Base-by-base conservation (phyloP, 2,797 vertebrate species). In the Agapornis canus region DNA sequence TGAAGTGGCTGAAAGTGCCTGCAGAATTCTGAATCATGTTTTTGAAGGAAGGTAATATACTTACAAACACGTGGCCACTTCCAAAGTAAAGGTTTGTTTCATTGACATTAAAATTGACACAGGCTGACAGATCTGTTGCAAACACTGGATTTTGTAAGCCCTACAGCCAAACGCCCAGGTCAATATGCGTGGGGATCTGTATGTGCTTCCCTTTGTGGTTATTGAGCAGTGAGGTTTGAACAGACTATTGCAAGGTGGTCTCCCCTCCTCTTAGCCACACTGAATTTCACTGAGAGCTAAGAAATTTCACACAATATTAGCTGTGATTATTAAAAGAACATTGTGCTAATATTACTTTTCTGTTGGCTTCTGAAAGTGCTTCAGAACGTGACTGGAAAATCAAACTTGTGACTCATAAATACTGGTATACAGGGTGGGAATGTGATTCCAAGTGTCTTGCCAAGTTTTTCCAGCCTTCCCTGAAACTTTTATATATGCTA, bases 1-100 rank as follows among this genome's bases (percentile, higher is more conserved):
- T 6, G 98, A 99, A 81, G 98, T 99, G 66, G 98, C 98, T 93
- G 97, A 98, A 97, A 98, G 98, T 75, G 99, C 98, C 93, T 99
- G 99, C 94, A 98, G 97, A 93, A 97, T 99, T 94, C 97, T 99
- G 64, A 97, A 97, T 93, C 98, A 97, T 72, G 98, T 99, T 69
- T 99, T 99, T 3, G 97, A 98, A 97, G 98, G 98, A 98, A 98
- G 99, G 99, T 99, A 98, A 89, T 71, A 72, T 7, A 64, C 26
- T 89, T 56, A 37, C 47, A 64, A 42, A 69, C 61, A 52, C 0
- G 0, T 11, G 22, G 21, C 16, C 8, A n/a, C 29, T 81, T 32
- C 39, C 27, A 40, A 39, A 64, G 66, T 39, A 37, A 56, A 72
- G 26, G 4, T 45, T 65, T 82, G 17, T 69, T 85, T 60, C 31